Conservation (phyloP, 1,140 invertebrate genomes). For the Ceratosolen fusciceps region DNA sequence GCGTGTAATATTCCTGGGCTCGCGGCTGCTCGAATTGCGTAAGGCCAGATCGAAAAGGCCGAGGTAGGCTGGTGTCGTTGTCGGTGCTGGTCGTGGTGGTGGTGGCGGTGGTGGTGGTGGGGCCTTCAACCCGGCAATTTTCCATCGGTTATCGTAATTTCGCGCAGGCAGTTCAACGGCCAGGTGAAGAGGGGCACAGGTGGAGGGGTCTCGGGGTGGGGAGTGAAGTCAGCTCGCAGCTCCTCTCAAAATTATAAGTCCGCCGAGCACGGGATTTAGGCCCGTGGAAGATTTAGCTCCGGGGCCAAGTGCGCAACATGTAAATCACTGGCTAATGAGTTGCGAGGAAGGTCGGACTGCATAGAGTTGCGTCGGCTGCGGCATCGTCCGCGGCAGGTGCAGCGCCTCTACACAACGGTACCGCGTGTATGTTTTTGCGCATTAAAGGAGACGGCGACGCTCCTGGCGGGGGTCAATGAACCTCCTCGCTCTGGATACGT, state of each 20-base stretch:
- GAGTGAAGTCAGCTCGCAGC: too few relatives aligned
- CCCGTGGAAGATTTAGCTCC: too few relatives aligned
- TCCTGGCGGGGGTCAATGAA: slow-evolving; percentile 39
- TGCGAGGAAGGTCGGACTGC: slow-evolving; percentile 35
- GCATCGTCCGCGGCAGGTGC: slow-evolving; percentile 33
- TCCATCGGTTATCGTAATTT: neutral
- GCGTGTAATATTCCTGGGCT: neutral
- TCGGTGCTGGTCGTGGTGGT: too few relatives aligned
- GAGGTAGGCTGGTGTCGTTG: too few relatives aligned
- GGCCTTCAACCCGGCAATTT: neutral
- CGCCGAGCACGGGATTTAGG: neutral
- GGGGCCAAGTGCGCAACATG: slow-evolving; percentile 31
- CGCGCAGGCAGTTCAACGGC: neutral
- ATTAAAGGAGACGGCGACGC: slow-evolving; percentile 53
- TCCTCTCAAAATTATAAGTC: too few relatives aligned
- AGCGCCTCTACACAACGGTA: slow-evolving; percentile 63
- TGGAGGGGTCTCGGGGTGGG: too few relatives aligned
- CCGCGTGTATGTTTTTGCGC: slow-evolving; percentile 69
- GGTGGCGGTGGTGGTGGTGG: too few relatives aligned
- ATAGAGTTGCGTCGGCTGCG: slow-evolving; percentile 6
- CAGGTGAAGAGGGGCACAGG: neutral
- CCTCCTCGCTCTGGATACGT: slow-evolving; percentile 45
- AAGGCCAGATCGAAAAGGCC: too few relatives aligned
- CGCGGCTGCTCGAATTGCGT: too few relatives aligned
- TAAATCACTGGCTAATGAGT: slow-evolving; percentile 49